Conservation (phyloP, 2,797 vertebrate species). For the Malacoraja senta region DNA sequence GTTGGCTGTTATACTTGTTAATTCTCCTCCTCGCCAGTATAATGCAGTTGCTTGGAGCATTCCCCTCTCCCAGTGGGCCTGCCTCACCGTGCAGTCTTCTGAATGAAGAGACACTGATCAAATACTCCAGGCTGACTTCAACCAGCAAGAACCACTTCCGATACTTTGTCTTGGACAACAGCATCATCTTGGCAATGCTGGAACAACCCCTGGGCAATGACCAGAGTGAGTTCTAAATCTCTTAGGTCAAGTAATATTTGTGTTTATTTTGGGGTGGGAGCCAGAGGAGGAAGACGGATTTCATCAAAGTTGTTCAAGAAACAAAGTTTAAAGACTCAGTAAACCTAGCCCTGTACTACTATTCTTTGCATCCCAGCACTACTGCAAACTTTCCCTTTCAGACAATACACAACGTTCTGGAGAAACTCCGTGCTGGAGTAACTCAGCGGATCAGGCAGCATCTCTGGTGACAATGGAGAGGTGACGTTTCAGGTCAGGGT, state of each 20-base stretch:
- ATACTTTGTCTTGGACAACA: slow-evolving; percentile 84
- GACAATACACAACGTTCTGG: not conserved
- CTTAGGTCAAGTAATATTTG: not conserved
- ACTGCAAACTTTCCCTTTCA: not conserved
- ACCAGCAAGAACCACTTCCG: slow-evolving; percentile 76
- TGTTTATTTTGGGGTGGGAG: not conserved
- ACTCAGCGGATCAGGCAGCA: not conserved
- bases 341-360: not conserved
- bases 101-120: slow-evolving; percentile 86
- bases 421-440: not conserved
- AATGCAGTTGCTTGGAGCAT: slow-evolving; percentile 91
- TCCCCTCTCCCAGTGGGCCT: slow-evolving; percentile 87
- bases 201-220: slow-evolving; percentile 76
- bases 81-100: slow-evolving; percentile 90
- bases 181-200: slow-evolving; percentile 79
- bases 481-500: not conserved
- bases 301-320: not conserved
- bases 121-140: slow-evolving; percentile 79
- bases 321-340: not conserved
- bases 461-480: not conserved
- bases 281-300: not conserved
- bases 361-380: not conserved
- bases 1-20: not conserved
- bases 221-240: slow-evolving; percentile 65
- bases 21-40: slow-evolving; percentile 60